phyloP scores from a whole-genome alignment of 2,888 invertebrate genomes.

The Noctua janthina region DNA sequence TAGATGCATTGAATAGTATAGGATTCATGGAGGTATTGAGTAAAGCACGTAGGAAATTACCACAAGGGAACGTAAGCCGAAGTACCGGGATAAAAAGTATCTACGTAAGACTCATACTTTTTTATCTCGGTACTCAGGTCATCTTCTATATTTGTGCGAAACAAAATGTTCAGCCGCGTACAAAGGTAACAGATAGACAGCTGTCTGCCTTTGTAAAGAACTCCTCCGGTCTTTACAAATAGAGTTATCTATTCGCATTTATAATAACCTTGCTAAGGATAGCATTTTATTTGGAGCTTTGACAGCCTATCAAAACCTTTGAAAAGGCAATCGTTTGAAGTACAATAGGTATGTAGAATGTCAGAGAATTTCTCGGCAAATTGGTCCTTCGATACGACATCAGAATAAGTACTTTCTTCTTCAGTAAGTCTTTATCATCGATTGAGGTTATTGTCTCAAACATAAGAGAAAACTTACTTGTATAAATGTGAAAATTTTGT shows the following conservation, averaged over 20 bases:
- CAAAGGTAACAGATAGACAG: background rate
- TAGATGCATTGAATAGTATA: background rate
- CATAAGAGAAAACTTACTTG: background rate
- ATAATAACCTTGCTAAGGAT: background rate
- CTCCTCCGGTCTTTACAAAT: background rate
- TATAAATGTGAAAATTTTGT: too few species aligned
- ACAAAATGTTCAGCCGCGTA: background rate
- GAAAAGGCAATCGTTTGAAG: background rate
- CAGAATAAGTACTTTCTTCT: background rate
- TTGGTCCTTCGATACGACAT: background rate
- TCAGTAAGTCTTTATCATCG: background rate
- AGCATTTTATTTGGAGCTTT: background rate
- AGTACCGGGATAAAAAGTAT: too few species aligned
- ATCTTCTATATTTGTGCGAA: background rate
- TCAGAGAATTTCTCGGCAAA: background rate
- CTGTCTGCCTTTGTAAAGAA: background rate
- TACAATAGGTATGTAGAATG: background rate
- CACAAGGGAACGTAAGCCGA: too few species aligned
- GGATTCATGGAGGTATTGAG: too few species aligned
- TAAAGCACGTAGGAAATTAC: background rate
- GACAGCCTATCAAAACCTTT: background rate
- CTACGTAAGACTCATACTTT: too few species aligned
- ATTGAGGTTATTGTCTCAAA: background rate
- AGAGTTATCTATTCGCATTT: background rate
- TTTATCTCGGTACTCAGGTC: background rate